phyloP scores from a whole-genome alignment of 2,113 vertebrate species.

The Petroica traversi region DNA sequence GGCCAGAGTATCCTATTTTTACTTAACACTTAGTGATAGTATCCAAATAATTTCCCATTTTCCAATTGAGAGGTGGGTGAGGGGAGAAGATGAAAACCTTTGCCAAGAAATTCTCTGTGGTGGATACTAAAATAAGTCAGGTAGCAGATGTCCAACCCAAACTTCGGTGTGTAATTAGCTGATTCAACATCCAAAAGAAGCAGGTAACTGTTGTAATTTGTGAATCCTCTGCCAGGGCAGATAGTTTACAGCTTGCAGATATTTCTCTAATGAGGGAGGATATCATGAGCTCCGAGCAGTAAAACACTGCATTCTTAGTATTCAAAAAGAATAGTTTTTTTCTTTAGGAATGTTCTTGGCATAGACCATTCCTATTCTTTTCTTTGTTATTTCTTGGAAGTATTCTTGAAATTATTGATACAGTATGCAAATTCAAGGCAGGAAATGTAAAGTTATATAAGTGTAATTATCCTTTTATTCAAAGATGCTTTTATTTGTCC shows the following conservation, averaged over 20 bases:
- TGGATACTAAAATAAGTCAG: conserved; percentile 65
- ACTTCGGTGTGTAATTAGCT: conserved; percentile 71
- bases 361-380: conserved; percentile 19
- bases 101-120: conserved; percentile 68
- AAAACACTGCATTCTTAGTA: conserved; percentile 64
- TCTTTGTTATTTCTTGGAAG: conserved; percentile 61
- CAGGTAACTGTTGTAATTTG: conserved; percentile 71
- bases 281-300: conserved; percentile 50
- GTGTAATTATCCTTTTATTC: conserved; percentile 38
- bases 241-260: conserved; percentile 54
- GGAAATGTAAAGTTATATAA: conserved; percentile 23
- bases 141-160: conserved; percentile 76
- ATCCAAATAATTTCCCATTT: conserved; percentile 65
- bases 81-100: conserved; percentile 31
- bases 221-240: conserved; percentile 67
- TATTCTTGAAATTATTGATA: conserved; percentile 60
- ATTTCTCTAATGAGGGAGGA: conserved; percentile 66
- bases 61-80: conserved; percentile 53
- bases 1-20: conserved; percentile 28
- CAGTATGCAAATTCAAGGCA: conserved; percentile 56
- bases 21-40: conserved; percentile 41
- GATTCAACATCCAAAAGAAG: conserved; percentile 70
- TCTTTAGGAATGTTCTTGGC: conserved; percentile 69
- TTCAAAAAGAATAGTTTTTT: conserved; percentile 65
- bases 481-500: conserved; percentile 1